Conservation (phyloP, 2,888 invertebrate species). For the Microctonus hyperodae region DNA sequence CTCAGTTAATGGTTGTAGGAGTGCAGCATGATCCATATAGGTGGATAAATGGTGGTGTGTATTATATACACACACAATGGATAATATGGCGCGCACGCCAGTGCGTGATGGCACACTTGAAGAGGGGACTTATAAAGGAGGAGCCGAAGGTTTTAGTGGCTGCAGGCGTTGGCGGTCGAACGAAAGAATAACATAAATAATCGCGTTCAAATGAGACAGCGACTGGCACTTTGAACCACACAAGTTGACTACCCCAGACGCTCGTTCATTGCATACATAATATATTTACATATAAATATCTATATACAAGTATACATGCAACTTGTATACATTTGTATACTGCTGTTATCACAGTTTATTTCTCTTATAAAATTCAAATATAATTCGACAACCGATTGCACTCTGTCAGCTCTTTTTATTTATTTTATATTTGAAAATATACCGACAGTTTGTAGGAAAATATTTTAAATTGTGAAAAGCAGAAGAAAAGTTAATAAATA, state of each 20-base stretch:
- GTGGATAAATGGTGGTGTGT: not conserved
- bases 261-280: not conserved
- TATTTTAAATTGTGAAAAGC: not conserved
- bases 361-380: not conserved
- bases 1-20: conserved; percentile 13
- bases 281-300: too few species aligned
- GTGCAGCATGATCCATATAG: not conserved
- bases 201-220: conserved; percentile 61
- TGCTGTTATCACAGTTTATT: not conserved
- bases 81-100: conserved; percentile 25
- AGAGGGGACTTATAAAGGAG: conserved; percentile 43
- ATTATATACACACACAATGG: not conserved
- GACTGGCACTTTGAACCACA: conserved; percentile 49
- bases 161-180: conserved; percentile 54
- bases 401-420: not conserved
- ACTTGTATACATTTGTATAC: too few species aligned
- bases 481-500: not conserved
- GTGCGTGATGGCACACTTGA: conserved; percentile 40
- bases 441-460: not conserved
- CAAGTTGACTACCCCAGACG: conserved; percentile 44
- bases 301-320: too few species aligned
- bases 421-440: not conserved
- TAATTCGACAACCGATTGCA: conserved; percentile 26
- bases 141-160: conserved; percentile 59
- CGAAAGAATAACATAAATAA: conserved; percentile 62